Evolutionary conservation across 2,888 invertebrate species (phyloP).

Genomic region (Pharmacophagus antenor): DNA sequence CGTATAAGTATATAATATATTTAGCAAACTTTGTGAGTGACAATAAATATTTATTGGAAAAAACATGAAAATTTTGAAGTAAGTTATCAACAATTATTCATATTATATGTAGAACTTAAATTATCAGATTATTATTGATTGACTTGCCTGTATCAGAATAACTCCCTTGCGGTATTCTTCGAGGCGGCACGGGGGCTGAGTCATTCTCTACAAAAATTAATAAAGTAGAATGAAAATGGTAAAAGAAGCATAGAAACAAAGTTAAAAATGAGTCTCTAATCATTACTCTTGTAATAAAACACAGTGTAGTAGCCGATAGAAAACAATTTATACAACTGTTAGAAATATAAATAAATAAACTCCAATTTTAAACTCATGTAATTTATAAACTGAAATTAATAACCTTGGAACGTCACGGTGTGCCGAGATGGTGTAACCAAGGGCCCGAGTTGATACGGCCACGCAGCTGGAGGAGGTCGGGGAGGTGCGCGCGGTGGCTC

Average conservation of each 20-base stretch:
- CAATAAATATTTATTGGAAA: too few species aligned
- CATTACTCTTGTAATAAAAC: too few species aligned
- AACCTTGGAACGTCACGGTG: slow-evolving; percentile 89
- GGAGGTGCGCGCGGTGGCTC: slow-evolving; percentile 84
- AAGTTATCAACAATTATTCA: background rate
- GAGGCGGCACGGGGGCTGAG: slow-evolving; percentile 83
- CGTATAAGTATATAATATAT: background rate
- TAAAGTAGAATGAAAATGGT: slow-evolving; percentile 55
- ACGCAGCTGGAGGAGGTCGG: slow-evolving; percentile 71
- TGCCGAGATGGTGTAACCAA: slow-evolving; percentile 82
- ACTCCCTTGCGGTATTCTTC: slow-evolving; percentile 79
- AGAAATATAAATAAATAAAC: slow-evolving; percentile 44
- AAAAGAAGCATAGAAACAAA: slow-evolving; percentile 41
- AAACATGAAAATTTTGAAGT: too few species aligned
- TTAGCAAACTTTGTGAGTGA: too few species aligned
- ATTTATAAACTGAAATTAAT: slow-evolving; percentile 47
- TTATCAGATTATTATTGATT: slow-evolving; percentile 28
- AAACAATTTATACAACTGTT: slow-evolving; percentile 33
- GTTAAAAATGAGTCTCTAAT: slow-evolving; percentile 39
- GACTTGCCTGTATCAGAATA: slow-evolving; percentile 82
- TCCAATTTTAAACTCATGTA: slow-evolving; percentile 67
- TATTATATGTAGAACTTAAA: background rate
- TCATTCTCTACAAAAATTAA: slow-evolving; percentile 81
- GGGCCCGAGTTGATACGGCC: slow-evolving; percentile 68
- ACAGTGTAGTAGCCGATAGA: too few species aligned